A percentile compares a stretch with the other conserved stretches of the same genome.
phyloP scores from a whole-genome alignment of 2,888 invertebrate species.

The Ditula angustiorana region DNA sequence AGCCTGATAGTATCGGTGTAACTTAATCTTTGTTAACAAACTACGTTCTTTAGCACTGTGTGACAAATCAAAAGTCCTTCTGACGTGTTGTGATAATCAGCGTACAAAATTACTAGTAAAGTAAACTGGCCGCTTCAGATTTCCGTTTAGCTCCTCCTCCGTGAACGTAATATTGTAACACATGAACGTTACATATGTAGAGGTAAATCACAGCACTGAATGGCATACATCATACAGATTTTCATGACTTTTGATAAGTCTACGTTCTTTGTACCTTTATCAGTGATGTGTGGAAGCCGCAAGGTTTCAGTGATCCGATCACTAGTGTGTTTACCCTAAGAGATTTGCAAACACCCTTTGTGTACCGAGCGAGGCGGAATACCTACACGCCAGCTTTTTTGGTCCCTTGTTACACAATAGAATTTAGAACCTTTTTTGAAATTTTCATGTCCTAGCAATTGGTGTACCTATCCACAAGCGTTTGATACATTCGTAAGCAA shows the following conservation, averaged over 20 bases:
- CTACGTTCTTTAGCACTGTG: no score
- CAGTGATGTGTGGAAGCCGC: conserved; percentile 24
- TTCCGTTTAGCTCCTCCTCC: not conserved
- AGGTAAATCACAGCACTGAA: not conserved
- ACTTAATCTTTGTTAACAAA: no score
- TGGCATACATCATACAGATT: not conserved
- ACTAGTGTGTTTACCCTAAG: conserved; percentile 31
- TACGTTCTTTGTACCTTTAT: conserved; percentile 14
- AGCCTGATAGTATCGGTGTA: no score
- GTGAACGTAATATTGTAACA: not conserved
- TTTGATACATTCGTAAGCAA: no score
- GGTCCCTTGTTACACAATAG: conserved; percentile 20
- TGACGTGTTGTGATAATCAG: no score
- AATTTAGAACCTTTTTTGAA: conserved; percentile 17
- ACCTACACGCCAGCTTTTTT: conserved; percentile 31
- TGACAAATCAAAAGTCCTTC: no score
- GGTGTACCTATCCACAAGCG: not conserved
- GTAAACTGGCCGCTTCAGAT: no score
- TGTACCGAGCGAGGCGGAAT: conserved; percentile 36
- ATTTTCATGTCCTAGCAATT: conserved; percentile 8
- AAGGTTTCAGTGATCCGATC: conserved; percentile 34
- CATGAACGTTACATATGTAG: no score
- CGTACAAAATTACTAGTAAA: no score
- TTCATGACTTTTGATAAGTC: conserved; percentile 3
- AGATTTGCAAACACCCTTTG: conserved; percentile 40